Percentiles rank a stretch among this genome's conserved stretches.
Conservation (phyloP, 2,797 vertebrate species). For the Arnoldichthys spilopterus region DNA sequence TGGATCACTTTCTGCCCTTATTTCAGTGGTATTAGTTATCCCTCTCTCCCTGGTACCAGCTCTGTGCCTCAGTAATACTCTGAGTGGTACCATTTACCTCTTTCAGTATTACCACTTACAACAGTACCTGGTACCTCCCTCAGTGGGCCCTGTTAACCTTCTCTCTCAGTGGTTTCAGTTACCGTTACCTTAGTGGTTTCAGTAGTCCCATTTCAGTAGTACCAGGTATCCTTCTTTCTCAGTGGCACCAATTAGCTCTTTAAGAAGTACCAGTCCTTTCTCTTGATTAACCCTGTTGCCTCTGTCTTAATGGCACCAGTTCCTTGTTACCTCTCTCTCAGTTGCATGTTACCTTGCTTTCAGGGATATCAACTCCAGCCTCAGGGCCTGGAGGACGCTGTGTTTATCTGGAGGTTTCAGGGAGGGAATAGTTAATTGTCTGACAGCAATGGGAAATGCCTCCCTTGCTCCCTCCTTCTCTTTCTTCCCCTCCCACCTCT, state of each 20-base stretch:
- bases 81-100: neutral
- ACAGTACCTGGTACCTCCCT: neutral
- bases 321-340: neutral
- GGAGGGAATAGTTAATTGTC: constrained; percentile 76
- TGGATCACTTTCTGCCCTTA: neutral
- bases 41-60: neutral
- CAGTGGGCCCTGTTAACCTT: neutral
- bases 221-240: neutral
- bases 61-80: neutral
- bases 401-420: constrained; percentile 73
- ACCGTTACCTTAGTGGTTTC: neutral
- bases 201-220: neutral
- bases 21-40: neutral
- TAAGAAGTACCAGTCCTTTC: neutral
- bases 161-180: neutral
- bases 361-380: constrained; percentile 53
- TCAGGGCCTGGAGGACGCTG: constrained; percentile 66
- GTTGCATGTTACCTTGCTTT: neutral
- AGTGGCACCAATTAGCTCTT: neutral
- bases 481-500: constrained; percentile 49
- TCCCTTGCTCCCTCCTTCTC: constrained; percentile 58
- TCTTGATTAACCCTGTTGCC: neutral
- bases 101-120: neutral
- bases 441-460: constrained; percentile 81
- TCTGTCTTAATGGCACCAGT: neutral